phyloP scores from a whole-genome alignment of 2,888 invertebrate species.

The Polyommatus icarus region DNA sequence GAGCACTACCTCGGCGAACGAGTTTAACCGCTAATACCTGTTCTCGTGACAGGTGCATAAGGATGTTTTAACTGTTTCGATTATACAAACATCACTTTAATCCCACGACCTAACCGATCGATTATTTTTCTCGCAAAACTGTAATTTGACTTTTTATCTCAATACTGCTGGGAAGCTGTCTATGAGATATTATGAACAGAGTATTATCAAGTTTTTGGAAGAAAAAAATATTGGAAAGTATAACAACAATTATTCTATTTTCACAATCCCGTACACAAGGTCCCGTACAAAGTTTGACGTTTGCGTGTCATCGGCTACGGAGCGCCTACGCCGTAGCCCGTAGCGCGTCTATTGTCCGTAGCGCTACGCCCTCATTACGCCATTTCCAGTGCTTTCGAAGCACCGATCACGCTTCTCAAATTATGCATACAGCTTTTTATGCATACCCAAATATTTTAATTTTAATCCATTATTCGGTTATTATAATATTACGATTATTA shows the following conservation, averaged over 20 bases:
- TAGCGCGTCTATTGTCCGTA: slow-evolving; percentile 9
- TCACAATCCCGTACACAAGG: background rate
- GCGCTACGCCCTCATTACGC: background rate
- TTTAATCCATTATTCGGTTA: background rate
- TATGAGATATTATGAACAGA: background rate
- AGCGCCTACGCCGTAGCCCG: background rate
- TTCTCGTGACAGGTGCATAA: slow-evolving; percentile 32
- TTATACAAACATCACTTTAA: slow-evolving; percentile 29
- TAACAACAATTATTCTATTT: background rate
- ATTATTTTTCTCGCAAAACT: slow-evolving; percentile 18
- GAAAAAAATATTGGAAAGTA: background rate
- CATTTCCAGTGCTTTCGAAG: background rate
- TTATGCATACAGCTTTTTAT: background rate
- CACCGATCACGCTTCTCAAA: background rate
- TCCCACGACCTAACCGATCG: slow-evolving; percentile 12
- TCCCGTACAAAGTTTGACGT: too few relatives aligned
- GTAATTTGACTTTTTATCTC: slow-evolving; percentile 12
- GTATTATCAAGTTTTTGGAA: too few relatives aligned
- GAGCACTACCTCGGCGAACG: slow-evolving; percentile 30
- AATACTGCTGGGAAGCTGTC: background rate
- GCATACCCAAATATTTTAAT: background rate
- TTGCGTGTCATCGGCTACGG: background rate
- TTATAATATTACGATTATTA: background rate
- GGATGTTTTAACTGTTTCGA: slow-evolving; percentile 27
- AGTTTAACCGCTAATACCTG: slow-evolving; percentile 30